These are phyloP conservation scores for Lonchura striata DNA, from an alignment of 2,113 vertebrate species.

Conservation along the genomic window DNA sequence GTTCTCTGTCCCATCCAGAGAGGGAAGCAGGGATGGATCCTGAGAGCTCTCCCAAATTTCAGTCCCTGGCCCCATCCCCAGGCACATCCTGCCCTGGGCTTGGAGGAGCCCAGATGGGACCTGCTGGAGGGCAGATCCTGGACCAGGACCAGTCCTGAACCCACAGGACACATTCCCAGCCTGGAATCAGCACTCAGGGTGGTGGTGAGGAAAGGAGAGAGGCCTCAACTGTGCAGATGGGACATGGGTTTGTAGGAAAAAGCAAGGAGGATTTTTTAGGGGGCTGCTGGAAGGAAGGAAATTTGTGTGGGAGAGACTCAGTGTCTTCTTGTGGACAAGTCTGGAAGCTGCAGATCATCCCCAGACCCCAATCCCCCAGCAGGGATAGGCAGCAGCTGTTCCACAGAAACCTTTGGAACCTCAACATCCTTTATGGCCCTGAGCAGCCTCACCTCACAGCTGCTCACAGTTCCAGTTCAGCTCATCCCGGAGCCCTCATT, in stretches of 20 bases:
- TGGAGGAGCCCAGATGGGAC: background rate
- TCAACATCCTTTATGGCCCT: background rate
- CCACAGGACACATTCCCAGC: background rate
- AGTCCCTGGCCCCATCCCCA: background rate
- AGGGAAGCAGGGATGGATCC: background rate
- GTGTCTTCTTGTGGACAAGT: background rate
- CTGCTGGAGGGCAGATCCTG: background rate
- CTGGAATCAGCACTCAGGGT: background rate
- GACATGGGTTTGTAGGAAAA: background rate
- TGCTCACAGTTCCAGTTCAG: fast-evolving
- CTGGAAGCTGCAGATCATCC: background rate
- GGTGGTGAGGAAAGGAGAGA: background rate
- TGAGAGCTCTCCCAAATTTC: background rate
- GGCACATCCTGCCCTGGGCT: background rate
- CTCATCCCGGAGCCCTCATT: fast-evolving
- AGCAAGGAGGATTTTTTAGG: background rate
- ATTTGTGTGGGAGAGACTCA: background rate
- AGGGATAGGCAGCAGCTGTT: background rate
- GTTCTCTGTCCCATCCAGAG: fast-evolving
- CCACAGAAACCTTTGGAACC: background rate
- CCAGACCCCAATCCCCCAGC: fast-evolving
- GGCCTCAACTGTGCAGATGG: background rate
- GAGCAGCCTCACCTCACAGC: background rate
- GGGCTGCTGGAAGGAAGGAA: background rate
- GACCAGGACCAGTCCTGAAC: background rate